Percentiles rank a stretch among this genome's conserved stretches.
These are phyloP conservation scores for Amblyornis subalaris DNA, from an alignment of 2,113 vertebrate genomes.

Conservation along the genomic window DNA sequence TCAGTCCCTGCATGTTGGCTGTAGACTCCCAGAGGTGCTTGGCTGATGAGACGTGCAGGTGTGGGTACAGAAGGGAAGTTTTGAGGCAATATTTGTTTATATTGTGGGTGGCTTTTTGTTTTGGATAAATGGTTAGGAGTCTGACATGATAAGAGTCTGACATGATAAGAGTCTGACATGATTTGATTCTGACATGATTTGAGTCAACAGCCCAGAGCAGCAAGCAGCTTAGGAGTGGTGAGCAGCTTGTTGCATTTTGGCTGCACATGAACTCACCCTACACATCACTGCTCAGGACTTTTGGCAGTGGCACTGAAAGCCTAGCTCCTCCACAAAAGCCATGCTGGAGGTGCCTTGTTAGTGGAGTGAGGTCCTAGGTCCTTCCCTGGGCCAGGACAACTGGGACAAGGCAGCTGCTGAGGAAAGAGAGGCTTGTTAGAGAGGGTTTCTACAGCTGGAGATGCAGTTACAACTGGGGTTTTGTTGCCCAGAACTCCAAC, in stretches of 20 bases:
- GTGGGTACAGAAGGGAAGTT: background rate
- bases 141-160: background rate
- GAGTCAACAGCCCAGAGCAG: background rate
- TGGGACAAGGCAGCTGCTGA: background rate
- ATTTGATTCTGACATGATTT: background rate
- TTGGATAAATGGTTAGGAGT: background rate
- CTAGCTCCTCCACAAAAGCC: background rate
- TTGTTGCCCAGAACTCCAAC: background rate
- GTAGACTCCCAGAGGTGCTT: background rate
- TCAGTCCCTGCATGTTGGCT: accelerated
- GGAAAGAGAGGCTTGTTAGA: background rate
- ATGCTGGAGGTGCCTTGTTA: background rate
- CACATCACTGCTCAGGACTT: background rate
- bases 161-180: background rate
- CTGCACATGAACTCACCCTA: background rate
- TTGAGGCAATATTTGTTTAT: background rate
- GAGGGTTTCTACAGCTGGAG: background rate
- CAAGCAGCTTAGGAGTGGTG: background rate
- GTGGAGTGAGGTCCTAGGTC: background rate
- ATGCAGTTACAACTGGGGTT: background rate
- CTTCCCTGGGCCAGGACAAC: background rate
- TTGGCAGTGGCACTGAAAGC: background rate
- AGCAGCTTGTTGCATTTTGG: background rate
- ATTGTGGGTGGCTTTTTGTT: background rate
- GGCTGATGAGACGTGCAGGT: background rate